phyloP scores from a whole-genome alignment of 2,797 vertebrate species.

The Diglossa cyanea region DNA sequence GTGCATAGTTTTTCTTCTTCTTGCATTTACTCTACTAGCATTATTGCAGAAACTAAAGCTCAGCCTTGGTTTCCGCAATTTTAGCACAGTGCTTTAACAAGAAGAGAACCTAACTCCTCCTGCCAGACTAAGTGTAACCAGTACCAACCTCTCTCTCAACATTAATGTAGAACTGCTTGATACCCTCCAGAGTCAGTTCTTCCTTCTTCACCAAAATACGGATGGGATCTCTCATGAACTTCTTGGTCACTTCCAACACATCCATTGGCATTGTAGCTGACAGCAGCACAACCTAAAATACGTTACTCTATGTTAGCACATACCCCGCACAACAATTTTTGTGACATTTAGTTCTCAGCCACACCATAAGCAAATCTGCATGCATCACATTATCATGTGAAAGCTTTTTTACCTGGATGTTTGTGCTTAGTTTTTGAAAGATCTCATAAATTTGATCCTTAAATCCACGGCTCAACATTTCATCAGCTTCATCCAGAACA shows the following conservation, averaged over 20 bases:
- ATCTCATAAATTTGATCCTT: slow-evolving; percentile 99
- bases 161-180: slow-evolving; percentile 99
- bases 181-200: slow-evolving; percentile 97
- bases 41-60: slow-evolving; percentile 81
- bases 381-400: rapidly evolving
- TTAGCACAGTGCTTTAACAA: slow-evolving; percentile 91
- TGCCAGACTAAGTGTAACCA: not conserved
- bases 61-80: slow-evolving; percentile 78
- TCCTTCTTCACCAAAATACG: slow-evolving; percentile 98
- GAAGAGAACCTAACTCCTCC: slow-evolving; percentile 48
- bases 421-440: slow-evolving; percentile 96
- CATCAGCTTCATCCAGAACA: slow-evolving; percentile 98
- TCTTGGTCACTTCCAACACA: slow-evolving; percentile 98
- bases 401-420: slow-evolving; percentile 87
- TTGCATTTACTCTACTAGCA: slow-evolving; percentile 85
- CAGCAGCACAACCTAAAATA: slow-evolving; percentile 88
- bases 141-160: slow-evolving; percentile 92
- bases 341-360: slow-evolving; percentile 72
- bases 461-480: slow-evolving; percentile 98
- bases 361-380: slow-evolving; percentile 74
- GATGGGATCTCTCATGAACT: slow-evolving; percentile 98
- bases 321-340: not conserved
- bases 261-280: slow-evolving; percentile 98
- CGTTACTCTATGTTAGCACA: rapidly evolving
- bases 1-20: slow-evolving; percentile 84